Evolutionary conservation across 2,888 invertebrate species (phyloP).

Genomic region (Cataglyphis cursor): DNA sequence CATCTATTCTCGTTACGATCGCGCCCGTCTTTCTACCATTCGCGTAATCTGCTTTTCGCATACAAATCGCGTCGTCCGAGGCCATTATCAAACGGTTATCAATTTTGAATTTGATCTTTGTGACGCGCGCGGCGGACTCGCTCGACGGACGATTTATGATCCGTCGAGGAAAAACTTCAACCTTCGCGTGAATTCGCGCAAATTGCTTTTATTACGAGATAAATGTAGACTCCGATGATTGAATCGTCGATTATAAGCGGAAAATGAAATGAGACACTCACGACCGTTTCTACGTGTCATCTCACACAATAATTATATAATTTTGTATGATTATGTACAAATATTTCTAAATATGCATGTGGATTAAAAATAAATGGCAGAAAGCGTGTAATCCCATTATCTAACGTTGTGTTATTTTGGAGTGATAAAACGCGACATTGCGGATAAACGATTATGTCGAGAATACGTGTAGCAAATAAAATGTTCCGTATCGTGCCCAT

Average conservation of each 20-base stretch:
- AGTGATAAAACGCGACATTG: background rate
- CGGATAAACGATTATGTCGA: background rate
- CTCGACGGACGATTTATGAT: conserved; percentile 25
- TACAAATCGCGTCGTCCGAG: conserved; percentile 15
- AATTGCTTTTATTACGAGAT: conserved; percentile 32
- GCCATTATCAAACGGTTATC: conserved; percentile 61
- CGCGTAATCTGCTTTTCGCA: conserved; percentile 63
- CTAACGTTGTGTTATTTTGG: background rate
- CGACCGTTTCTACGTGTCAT: background rate
- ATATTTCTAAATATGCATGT: background rate
- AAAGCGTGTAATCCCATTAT: background rate
- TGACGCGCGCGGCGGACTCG: conserved; percentile 3
- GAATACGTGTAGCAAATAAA: background rate
- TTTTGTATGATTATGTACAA: background rate
- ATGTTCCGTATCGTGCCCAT: background rate
- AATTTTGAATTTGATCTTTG: conserved; percentile 51
- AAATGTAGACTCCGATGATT: background rate
- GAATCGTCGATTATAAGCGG: conserved; percentile 12
- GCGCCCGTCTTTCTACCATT: conserved; percentile 37
- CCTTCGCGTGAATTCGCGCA: background rate
- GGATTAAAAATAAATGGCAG: background rate
- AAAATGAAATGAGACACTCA: background rate
- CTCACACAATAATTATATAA: background rate
- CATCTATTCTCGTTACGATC: conserved; percentile 70
- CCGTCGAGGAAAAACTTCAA: conserved; percentile 15